These are phyloP conservation scores for Oreochromis mossambicus DNA, from an alignment of 2,797 vertebrate genomes.

Conservation along the genomic window DNA sequence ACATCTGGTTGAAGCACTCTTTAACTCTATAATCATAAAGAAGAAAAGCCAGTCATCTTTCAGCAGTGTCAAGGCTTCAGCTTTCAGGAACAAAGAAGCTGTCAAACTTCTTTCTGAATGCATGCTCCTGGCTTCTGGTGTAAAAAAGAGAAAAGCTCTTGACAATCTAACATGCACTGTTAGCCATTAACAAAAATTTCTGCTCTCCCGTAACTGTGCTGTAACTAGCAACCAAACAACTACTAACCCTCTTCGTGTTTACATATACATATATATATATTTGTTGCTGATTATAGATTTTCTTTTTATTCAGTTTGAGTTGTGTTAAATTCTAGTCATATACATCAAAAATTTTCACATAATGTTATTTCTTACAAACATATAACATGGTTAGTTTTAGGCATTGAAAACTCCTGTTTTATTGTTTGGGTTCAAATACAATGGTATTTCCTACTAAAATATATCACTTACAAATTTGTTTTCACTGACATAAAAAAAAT, in stretches of 20 bases:
- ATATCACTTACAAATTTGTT: background rate
- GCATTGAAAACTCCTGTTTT: background rate
- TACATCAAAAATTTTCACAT: background rate
- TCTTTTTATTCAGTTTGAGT: background rate
- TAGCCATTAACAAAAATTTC: slow-evolving; percentile 10
- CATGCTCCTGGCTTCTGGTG: slow-evolving; percentile 14
- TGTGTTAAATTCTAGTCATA: background rate
- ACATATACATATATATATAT: too few species aligned
- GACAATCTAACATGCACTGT: slow-evolving; percentile 20
- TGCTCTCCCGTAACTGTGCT: background rate
- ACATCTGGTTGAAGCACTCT: slow-evolving; percentile 55
- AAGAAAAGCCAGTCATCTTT: slow-evolving; percentile 40
- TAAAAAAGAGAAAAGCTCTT: background rate
- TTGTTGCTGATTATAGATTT: background rate
- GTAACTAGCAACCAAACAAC: background rate
- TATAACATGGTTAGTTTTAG: background rate
- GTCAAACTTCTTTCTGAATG: slow-evolving; percentile 41
- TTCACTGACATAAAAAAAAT: background rate
- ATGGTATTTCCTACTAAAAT: background rate
- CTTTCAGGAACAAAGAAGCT: slow-evolving; percentile 42
- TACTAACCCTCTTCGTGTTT: background rate
- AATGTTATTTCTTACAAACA: background rate
- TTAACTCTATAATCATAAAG: slow-evolving; percentile 53
- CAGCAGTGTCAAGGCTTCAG: background rate
- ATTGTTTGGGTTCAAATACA: background rate